Percentiles rank a stretch among this genome's conserved stretches.
These are phyloP conservation scores for Macropus fuliginosus DNA, from an alignment of 2,797 vertebrate species.

Conservation along the genomic window DNA sequence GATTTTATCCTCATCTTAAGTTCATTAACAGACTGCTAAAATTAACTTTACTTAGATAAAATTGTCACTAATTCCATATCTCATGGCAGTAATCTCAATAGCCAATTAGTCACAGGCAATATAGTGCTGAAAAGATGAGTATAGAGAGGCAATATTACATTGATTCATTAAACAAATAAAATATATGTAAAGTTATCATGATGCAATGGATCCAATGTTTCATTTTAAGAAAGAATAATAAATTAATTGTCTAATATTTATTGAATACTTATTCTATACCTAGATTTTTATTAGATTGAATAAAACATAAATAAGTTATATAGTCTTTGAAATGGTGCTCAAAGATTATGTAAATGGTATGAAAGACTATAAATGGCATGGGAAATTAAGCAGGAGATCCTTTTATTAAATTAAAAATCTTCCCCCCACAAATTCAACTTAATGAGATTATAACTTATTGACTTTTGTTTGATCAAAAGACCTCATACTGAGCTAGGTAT, in stretches of 20 bases:
- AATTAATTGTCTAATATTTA: not conserved
- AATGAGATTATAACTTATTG: not conserved
- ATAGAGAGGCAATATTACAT: not conserved
- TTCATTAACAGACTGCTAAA: slow-evolving; percentile 68
- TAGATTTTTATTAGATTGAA: not conserved
- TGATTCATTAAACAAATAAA: not conserved
- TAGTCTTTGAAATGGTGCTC: not conserved
- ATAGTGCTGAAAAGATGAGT: not conserved
- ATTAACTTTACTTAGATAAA: slow-evolving; percentile 69
- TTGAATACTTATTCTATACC: not conserved
- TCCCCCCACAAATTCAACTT: not conserved
- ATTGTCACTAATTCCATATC: slow-evolving; percentile 70
- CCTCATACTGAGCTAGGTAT: not conserved
- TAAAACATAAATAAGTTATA: not conserved
- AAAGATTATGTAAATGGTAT: not conserved
- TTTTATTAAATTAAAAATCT: not conserved
- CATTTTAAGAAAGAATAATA: not conserved
- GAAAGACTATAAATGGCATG: not conserved
- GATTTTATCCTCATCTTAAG: slow-evolving; percentile 58
- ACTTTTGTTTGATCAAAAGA: not conserved
- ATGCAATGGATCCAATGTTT: not conserved
- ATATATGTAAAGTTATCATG: not conserved
- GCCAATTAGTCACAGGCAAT: slow-evolving; percentile 23
- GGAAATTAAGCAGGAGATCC: not conserved
- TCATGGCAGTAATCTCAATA: slow-evolving; percentile 65